Percentiles rank a stretch among this genome's conserved stretches.
These are phyloP conservation scores for Drosophila austrosaltans DNA, from an alignment of 2,888 invertebrate species.

Conservation along the genomic window DNA sequence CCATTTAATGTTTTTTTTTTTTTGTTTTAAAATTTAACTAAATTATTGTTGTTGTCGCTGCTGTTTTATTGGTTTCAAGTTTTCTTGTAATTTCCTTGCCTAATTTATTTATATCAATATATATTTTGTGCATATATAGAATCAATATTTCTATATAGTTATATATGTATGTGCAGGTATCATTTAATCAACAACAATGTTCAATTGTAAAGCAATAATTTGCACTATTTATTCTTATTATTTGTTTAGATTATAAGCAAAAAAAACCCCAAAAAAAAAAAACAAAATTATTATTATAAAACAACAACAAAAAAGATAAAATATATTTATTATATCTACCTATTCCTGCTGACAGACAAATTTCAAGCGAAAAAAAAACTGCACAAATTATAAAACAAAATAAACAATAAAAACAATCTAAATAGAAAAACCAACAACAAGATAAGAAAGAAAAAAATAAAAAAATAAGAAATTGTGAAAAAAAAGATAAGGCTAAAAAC, in stretches of 20 bases:
- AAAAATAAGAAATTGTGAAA: slow-evolving; percentile 13
- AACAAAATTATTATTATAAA: slow-evolving; percentile 2
- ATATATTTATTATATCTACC: slow-evolving; percentile 59
- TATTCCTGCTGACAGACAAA: slow-evolving; percentile 32
- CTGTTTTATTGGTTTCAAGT: slow-evolving; percentile 4
- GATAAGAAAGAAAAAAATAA: slow-evolving; percentile 20
- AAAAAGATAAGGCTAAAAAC: slow-evolving; percentile 12
- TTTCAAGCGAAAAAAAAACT: slow-evolving; percentile 32
- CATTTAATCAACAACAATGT: slow-evolving; percentile 40
- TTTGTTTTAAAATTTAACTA: slow-evolving; percentile 18
- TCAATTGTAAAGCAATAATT: slow-evolving; percentile 56
- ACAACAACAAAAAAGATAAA: slow-evolving; percentile 30
- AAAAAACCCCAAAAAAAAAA: slow-evolving; percentile 30
- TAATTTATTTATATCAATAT: slow-evolving; percentile 12
- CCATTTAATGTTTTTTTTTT: slow-evolving; percentile 17
- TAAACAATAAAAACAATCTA: slow-evolving; percentile 4
- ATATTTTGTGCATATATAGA: neutral
- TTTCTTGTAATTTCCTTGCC: neutral
- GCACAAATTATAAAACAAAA: slow-evolving; percentile 57
- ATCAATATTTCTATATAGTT: slow-evolving; percentile 18
- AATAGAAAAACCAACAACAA: neutral
- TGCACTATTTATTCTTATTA: slow-evolving; percentile 47
- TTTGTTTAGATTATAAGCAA: slow-evolving; percentile 54
- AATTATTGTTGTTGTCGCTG: slow-evolving; percentile 27
- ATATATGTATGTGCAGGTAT: slow-evolving; percentile 42